Evolutionary conservation across 2,113 vertebrate genomes (phyloP).

Genomic region (Marmota monax): DNA sequence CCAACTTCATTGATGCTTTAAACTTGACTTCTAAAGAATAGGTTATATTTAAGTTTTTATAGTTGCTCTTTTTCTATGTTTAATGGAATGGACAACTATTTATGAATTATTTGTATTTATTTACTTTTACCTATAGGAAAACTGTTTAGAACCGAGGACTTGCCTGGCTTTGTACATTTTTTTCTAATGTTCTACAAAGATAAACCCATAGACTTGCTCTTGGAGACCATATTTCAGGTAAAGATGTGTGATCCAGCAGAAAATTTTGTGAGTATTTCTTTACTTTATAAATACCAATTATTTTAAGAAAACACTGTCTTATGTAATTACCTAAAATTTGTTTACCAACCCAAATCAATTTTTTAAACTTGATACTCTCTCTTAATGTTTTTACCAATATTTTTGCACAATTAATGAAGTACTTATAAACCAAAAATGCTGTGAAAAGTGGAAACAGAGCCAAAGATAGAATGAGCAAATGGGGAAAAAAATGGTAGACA

Average conservation of each 20-base stretch:
- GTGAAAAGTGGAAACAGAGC: neutral
- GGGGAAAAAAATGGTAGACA: neutral
- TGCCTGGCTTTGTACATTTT: conserved; percentile 86
- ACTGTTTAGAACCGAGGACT: conserved; percentile 88
- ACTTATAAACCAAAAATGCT: neutral
- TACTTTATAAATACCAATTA: conserved; percentile 38
- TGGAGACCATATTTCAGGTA: conserved; percentile 87
- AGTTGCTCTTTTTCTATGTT: neutral
- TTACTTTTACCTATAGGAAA: conserved; percentile 87
- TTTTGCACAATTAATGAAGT: neutral
- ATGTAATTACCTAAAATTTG: conserved; percentile 24
- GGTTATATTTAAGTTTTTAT: neutral
- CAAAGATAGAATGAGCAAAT: neutral
- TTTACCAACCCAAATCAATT: neutral
- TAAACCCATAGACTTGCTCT: conserved; percentile 90
- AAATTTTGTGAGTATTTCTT: conserved; percentile 85
- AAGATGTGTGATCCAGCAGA: conserved; percentile 88
- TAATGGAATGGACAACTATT: neutral
- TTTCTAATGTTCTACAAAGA: conserved; percentile 91
- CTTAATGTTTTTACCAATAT: conserved; percentile 2
- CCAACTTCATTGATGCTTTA: neutral
- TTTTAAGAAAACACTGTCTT: neutral
- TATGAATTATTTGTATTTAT: conserved; percentile 53
- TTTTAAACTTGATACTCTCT: neutral
- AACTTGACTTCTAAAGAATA: neutral